phyloP scores from a whole-genome alignment of 2,888 invertebrate species.

The Micoletzkya japonica region DNA sequence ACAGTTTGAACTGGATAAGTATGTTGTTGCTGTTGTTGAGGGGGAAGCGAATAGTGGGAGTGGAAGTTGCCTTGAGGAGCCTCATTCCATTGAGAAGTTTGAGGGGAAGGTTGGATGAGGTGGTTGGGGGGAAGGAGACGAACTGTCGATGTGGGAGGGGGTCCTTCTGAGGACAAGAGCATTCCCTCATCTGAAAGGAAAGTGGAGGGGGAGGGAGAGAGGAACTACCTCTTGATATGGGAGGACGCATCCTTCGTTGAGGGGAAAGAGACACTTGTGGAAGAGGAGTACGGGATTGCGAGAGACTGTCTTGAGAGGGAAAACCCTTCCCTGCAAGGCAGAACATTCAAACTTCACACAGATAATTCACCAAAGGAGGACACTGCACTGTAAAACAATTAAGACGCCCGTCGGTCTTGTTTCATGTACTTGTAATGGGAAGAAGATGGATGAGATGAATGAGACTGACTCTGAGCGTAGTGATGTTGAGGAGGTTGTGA shows the following conservation, averaged over 20 bases:
- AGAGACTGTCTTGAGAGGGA: too few species aligned
- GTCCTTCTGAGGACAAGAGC: too few species aligned
- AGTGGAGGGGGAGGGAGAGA: too few species aligned
- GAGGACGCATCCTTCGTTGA: not conserved
- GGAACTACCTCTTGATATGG: not conserved
- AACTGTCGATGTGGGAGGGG: constrained; percentile 22
- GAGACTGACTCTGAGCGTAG: not conserved
- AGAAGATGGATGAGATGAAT: not conserved
- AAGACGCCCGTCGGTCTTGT: too few species aligned
- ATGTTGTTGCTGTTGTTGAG: not conserved
- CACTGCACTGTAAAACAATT: too few species aligned
- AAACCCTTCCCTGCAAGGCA: too few species aligned
- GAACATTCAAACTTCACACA: too few species aligned
- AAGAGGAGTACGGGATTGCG: not conserved
- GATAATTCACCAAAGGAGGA: too few species aligned
- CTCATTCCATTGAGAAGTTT: not conserved
- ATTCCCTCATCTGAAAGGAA: too few species aligned
- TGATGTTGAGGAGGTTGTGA: not conserved
- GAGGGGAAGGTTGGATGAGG: not conserved
- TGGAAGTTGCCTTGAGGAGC: not conserved
- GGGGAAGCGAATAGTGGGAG: not conserved
- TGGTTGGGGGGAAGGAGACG: constrained; percentile 22
- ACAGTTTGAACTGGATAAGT: too few species aligned
- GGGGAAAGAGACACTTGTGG: not conserved
- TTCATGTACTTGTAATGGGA: too few species aligned